Evolutionary conservation across 2,888 invertebrate genomes (phyloP).

Genomic region (Gasteruption jaculator): DNA sequence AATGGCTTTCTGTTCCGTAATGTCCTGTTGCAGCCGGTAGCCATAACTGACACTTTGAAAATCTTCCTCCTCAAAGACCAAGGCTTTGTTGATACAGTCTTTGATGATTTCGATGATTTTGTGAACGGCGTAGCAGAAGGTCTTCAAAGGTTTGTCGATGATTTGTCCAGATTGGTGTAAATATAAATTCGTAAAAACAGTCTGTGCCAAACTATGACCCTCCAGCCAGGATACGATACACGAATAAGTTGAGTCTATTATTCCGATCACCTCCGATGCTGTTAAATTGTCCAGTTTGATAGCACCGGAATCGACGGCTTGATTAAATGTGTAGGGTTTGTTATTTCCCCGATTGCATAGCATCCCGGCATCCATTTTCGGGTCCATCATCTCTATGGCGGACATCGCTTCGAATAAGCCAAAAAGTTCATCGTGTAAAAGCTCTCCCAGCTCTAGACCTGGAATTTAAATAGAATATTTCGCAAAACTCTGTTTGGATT

Average conservation of each 20-base stretch:
- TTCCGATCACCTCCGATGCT: conserved; percentile 79
- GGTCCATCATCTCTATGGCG: conserved; percentile 99
- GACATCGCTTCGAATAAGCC: conserved; percentile 98
- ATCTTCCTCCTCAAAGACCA: conserved; percentile 93
- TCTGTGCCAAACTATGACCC: conserved; percentile 94
- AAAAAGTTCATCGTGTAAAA: conserved; percentile 86
- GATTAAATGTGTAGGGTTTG: conserved; percentile 80
- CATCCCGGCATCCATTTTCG: conserved; percentile 99
- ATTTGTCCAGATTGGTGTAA: conserved; percentile 86
- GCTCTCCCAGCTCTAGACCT: conserved; percentile 84
- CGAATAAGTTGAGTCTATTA: conserved; percentile 90
- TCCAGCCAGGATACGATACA: conserved; percentile 97
- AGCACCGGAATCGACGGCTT: conserved; percentile 76
- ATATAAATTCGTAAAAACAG: conserved; percentile 94
- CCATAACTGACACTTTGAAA: conserved; percentile 92
- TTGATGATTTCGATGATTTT: conserved; percentile 86
- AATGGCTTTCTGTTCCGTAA: conserved; percentile 75
- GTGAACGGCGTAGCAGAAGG: conserved; percentile 82
- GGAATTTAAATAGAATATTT: conserved; percentile 14
- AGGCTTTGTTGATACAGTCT: conserved; percentile 81
- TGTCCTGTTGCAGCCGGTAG: conserved; percentile 76
- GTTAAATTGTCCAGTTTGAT: conserved; percentile 74
- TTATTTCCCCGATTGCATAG: conserved; percentile 83
- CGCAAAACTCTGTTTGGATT: no score
- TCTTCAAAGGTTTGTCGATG: conserved; percentile 75